phyloP scores from a whole-genome alignment of 2,113 vertebrate genomes.

The Cochlearius cochlearius region DNA sequence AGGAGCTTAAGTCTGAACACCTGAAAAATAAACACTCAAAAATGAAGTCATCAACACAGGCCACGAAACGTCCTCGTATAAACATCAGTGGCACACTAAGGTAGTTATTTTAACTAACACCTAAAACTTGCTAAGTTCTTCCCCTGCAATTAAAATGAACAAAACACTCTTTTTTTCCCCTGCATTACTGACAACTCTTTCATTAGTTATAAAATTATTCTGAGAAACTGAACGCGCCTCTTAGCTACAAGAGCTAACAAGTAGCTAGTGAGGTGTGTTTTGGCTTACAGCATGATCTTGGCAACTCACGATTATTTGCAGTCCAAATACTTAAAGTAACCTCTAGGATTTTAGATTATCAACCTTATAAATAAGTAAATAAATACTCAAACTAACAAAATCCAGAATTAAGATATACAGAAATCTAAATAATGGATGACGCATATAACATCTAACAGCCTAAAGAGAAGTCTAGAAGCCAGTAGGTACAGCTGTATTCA shows the following conservation, averaged over 20 bases:
- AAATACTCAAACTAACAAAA: not conserved
- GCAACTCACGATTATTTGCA: not conserved
- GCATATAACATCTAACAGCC: not conserved
- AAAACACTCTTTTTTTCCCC: not conserved
- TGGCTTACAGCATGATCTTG: not conserved
- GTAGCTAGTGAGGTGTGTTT: not conserved
- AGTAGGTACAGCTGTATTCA: not conserved
- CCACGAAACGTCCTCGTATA: not conserved
- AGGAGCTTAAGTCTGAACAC: not conserved
- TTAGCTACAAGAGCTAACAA: not conserved
- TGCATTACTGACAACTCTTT: not conserved
- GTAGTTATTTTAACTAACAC: not conserved
- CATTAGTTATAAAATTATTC: not conserved
- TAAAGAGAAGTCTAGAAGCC: not conserved
- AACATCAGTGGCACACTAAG: not conserved
- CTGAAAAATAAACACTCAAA: not conserved
- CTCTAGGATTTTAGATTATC: not conserved
- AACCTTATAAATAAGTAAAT: not conserved
- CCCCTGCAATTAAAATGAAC: not conserved
- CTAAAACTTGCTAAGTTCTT: not conserved
- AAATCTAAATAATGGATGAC: not conserved
- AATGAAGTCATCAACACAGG: not conserved
- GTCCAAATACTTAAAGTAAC: not conserved
- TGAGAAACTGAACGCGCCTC: not conserved
- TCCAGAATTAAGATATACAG: not conserved